These are phyloP conservation scores for Ceratina australensis DNA, from an alignment of 1,140 invertebrate genomes.

Conservation along the genomic window DNA sequence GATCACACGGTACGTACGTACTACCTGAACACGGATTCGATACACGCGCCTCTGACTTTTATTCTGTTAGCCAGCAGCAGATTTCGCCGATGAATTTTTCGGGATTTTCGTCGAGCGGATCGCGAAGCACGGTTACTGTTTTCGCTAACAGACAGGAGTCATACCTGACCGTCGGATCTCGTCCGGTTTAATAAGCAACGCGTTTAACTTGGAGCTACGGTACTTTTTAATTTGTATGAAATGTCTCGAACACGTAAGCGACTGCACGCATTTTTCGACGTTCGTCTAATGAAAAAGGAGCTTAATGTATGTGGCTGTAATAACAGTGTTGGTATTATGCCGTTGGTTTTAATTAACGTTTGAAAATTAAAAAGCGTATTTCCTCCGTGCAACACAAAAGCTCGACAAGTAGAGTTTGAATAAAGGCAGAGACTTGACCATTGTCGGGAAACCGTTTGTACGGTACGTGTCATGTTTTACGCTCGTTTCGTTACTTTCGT, in stretches of 20 bases:
- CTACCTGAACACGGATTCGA: background rate
- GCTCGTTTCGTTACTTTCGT: background rate
- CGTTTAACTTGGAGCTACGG: too few species aligned
- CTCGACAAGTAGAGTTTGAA: background rate
- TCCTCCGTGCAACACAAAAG: background rate
- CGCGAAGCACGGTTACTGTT: too few species aligned
- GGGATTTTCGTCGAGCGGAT: background rate
- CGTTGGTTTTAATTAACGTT: background rate
- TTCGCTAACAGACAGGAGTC: too few species aligned
- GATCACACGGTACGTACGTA: background rate
- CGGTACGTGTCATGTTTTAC: background rate
- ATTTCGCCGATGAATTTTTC: background rate
- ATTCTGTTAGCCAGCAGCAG: background rate
- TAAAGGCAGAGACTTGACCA: background rate
- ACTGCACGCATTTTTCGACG: too few species aligned
- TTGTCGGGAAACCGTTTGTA: background rate
- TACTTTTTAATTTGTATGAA: too few species aligned
- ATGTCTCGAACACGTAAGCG: too few species aligned
- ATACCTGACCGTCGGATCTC: too few species aligned
- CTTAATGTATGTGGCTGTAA: too few species aligned
- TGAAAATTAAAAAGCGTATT: background rate
- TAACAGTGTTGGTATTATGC: too few species aligned
- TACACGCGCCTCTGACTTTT: background rate
- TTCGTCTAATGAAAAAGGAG: too few species aligned
- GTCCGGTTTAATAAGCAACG: too few species aligned